A percentile compares a stretch with the other conserved stretches of the same genome.
These are phyloP conservation scores for Actenoides hombroni DNA, from an alignment of 2,113 vertebrate genomes.

Conservation along the genomic window DNA sequence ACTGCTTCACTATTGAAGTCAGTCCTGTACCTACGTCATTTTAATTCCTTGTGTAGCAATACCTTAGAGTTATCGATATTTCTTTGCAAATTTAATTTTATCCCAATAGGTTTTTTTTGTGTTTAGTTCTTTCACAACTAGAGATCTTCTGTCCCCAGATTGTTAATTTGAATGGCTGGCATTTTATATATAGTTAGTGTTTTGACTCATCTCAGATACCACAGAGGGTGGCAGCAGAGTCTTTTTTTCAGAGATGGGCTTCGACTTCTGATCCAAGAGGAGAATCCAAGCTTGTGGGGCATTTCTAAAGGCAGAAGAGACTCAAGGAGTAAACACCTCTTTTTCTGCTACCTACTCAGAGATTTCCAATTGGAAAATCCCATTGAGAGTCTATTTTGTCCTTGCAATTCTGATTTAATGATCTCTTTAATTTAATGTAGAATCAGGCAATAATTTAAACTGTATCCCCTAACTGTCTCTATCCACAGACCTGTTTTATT, in stretches of 20 bases:
- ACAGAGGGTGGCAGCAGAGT: slow-evolving; percentile 41
- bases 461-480: neutral
- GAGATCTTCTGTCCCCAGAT: neutral
- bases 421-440: neutral
- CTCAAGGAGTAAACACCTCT: neutral
- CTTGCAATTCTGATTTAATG: neutral
- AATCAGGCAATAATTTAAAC: slow-evolving; percentile 34
- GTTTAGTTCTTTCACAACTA: neutral
- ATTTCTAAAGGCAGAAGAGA: neutral
- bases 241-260: neutral
- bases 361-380: neutral
- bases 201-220: neutral
- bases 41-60: neutral
- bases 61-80: neutral
- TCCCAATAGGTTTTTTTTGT: neutral
- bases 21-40: neutral
- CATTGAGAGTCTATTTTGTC: neutral
- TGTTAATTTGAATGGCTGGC: neutral
- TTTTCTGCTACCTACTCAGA: neutral
- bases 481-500: slow-evolving; percentile 40
- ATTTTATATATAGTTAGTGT: neutral
- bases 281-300: neutral
- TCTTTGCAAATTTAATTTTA: neutral
- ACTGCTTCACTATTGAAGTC: neutral
- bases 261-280: neutral